These are phyloP conservation scores for Agriotes lineatus DNA, from an alignment of 2,888 invertebrate genomes.

Conservation along the genomic window DNA sequence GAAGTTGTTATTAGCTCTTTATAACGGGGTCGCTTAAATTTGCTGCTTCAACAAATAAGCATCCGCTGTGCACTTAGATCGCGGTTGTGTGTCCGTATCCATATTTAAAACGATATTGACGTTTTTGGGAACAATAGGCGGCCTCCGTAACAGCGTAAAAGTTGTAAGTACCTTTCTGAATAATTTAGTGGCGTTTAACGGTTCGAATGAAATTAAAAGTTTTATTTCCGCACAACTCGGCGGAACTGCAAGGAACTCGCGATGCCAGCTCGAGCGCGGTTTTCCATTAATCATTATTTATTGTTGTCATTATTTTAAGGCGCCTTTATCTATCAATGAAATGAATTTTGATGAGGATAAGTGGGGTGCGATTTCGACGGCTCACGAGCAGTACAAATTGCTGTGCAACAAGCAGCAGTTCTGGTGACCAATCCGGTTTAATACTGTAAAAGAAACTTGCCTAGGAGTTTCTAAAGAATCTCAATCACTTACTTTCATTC, in stretches of 20 bases:
- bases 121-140: not conserved
- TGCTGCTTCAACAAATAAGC: not conserved
- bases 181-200: slow-evolving; percentile 9
- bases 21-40: too few relatives aligned
- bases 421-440: too few relatives aligned
- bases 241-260: not conserved
- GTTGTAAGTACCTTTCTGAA: not conserved
- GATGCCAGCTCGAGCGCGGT: not conserved
- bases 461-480: too few relatives aligned
- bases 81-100: not conserved
- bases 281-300: not conserved
- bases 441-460: too few relatives aligned
- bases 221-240: not conserved
- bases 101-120: not conserved
- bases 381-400: too few relatives aligned
- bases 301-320: not conserved
- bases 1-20: too few relatives aligned
- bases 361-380: too few relatives aligned
- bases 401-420: too few relatives aligned
- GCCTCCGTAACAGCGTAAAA: not conserved
- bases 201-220: not conserved
- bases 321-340: not conserved
- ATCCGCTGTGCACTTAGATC: not conserved
- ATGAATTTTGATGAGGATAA: too few relatives aligned
- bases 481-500: too few relatives aligned